Evolutionary conservation across 2,797 vertebrate genomes (phyloP).

Genomic region (Yasuhikotakia modesta): DNA sequence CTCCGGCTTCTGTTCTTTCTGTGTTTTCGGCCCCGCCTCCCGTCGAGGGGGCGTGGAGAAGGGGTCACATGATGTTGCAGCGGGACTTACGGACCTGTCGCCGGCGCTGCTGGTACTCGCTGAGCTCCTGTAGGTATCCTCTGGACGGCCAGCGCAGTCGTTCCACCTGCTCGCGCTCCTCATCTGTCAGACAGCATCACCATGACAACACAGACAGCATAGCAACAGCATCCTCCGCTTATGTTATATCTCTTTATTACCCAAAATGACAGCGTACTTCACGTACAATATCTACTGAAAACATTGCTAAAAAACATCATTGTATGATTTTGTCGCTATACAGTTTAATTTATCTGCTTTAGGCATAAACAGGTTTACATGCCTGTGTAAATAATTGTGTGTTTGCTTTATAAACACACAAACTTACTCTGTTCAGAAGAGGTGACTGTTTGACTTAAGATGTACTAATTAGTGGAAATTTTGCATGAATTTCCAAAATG

Average conservation of each 20-base stretch:
- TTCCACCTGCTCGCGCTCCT: conserved; percentile 92
- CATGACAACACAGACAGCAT: conserved; percentile 49
- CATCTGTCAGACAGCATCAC: conserved; percentile 74
- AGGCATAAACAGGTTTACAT: too few relatives aligned
- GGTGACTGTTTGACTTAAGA: neutral
- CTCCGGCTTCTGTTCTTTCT: conserved; percentile 1
- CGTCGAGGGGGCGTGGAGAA: conserved; percentile 47
- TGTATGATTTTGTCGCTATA: neutral
- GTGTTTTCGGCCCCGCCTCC: conserved; percentile 20
- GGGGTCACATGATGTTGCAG: conserved; percentile 87
- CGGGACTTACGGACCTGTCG: conserved; percentile 89
- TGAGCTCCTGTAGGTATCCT: conserved; percentile 93
- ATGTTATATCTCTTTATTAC: too few relatives aligned
- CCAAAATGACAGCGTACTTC: too few relatives aligned
- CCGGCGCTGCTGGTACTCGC: conserved; percentile 90
- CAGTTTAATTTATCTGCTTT: neutral
- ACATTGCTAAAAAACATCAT: too few relatives aligned
- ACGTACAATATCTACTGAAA: neutral
- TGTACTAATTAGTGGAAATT: conserved; percentile 1
- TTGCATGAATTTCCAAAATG: conserved; percentile 13
- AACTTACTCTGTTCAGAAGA: too few relatives aligned
- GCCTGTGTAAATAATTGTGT: neutral
- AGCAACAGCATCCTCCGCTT: conserved; percentile 14
- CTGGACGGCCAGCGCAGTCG: conserved; percentile 91
- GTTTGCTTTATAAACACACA: too few relatives aligned